phyloP scores from a whole-genome alignment of 2,113 vertebrate genomes.

The Pterocles burchelli region DNA sequence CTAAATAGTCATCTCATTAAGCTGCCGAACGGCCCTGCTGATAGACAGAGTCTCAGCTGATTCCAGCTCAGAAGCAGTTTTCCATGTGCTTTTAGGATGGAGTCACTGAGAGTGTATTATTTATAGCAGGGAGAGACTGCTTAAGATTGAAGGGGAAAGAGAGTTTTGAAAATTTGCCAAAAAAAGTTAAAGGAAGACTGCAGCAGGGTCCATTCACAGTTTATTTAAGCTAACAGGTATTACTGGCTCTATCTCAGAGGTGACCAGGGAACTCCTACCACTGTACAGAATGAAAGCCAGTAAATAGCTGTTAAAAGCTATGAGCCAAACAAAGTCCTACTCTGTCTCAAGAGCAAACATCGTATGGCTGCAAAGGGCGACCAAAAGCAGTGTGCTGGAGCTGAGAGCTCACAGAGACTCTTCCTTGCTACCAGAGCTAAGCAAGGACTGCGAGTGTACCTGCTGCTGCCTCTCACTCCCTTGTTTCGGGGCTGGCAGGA shows the following conservation, averaged over 20 bases:
- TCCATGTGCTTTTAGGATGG: not conserved
- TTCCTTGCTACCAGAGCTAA: not conserved
- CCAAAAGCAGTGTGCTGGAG: not conserved
- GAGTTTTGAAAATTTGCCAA: not conserved
- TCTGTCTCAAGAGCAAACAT: not conserved
- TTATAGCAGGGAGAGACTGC: not conserved
- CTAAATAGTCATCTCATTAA: not conserved
- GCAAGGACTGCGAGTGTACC: rapidly evolving
- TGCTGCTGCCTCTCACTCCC: not conserved
- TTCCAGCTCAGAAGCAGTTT: not conserved
- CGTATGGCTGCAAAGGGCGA: not conserved
- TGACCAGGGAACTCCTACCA: not conserved
- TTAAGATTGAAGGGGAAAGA: not conserved
- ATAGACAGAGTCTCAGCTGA: not conserved
- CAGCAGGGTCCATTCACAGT: not conserved
- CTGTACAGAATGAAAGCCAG: not conserved
- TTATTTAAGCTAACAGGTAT: not conserved
- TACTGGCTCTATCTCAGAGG: not conserved
- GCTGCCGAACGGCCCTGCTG: not conserved
- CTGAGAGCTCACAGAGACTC: not conserved
- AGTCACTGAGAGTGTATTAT: not conserved
- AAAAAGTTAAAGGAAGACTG: not conserved
- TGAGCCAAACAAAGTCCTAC: not conserved
- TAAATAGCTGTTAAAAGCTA: not conserved
- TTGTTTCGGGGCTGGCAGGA: not conserved